Base-by-base conservation (phyloP, 2,113 vertebrate genomes). In the Corythaeola cristata region DNA sequence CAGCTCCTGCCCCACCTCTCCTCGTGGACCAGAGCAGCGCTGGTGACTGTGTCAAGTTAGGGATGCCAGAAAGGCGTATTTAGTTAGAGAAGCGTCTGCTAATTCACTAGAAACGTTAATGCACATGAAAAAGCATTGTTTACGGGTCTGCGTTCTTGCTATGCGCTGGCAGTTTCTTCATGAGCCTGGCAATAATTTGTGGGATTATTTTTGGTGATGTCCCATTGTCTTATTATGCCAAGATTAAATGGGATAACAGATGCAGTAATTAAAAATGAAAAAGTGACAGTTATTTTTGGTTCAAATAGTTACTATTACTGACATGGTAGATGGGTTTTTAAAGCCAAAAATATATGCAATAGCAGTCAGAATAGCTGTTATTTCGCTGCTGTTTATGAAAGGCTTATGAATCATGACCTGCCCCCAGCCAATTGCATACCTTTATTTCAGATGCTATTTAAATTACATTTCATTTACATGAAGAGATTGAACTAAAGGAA, bases 211-310 rank as follows among this genome's bases (percentile, higher is more conserved):
- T 86, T 92, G 86, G 78, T 83, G 86, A 67, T 60, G 53, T 81
- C 89, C 88, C 37, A 63, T 93, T 96, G 93, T 93, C 64, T 85
- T 89, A 79, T 74, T 83, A 93, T 86, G 88, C 59, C 88, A 85
- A 71, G 81, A 91, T 91, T 89, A 96, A 96, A 92, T 88, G 45
- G 71, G 77, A 85, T 92, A 97, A 89, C 91, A 97, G 93, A 97
- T 94, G 91, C 84, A 88, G 55, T 94, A 97, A 97, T 98, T 97
- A 98, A 96, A 95, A 96, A 97, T 95, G 84, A 94, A 96, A 93
- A 92, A 95, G 89, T 91, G 87, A 68, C 66, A 58, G 83, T 89
- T 97, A 95, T 97, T 96, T 97, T 95, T 94, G 88, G 81, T 86
- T 58, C 56, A 94, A 52, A 92, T 93, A 41, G 89, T 96, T 96